Evolutionary conservation across 2,113 vertebrate genomes (phyloP).

Genomic region (Macaca mulatta): DNA sequence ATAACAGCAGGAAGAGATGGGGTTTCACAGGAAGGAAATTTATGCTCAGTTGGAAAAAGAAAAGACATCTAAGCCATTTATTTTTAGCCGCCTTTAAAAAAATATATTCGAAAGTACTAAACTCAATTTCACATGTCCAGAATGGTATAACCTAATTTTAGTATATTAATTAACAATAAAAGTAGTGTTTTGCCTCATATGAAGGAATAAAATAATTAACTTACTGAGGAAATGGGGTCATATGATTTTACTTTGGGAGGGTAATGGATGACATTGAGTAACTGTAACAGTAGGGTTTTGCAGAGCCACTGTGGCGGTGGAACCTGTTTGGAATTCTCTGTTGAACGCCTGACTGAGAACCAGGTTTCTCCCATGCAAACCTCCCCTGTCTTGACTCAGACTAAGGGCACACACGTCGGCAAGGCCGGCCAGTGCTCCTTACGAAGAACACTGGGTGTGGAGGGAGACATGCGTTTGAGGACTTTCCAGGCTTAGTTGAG

Average conservation of each 20-base stretch:
- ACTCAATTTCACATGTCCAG: conserved; percentile 79
- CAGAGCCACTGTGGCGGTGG: conserved; percentile 45
- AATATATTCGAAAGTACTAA: conserved; percentile 66
- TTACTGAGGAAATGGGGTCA: conserved; percentile 80
- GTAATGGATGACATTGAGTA: conserved; percentile 72
- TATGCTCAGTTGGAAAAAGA: conserved; percentile 44
- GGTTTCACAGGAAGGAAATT: conserved; percentile 56
- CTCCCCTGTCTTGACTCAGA: background rate
- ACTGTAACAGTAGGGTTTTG: conserved; percentile 71
- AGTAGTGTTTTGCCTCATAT: conserved; percentile 80
- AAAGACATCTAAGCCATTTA: conserved; percentile 54
- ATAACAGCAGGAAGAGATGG: conserved; percentile 57
- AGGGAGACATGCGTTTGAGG: background rate
- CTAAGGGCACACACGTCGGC: background rate
- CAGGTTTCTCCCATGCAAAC: background rate
- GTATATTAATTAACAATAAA: conserved; percentile 85
- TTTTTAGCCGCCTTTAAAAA: conserved; percentile 71
- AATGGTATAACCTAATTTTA: conserved; percentile 83
- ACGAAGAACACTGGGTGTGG: background rate
- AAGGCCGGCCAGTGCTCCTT: background rate
- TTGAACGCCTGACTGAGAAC: background rate
- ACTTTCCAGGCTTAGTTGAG: background rate
- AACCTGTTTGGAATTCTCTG: conserved; percentile 60
- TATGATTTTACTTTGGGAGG: conserved; percentile 82
- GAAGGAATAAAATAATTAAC: conserved; percentile 82